Base-by-base conservation (phyloP, 2,888 invertebrate genomes). In the Schizaphis graminum region DNA sequence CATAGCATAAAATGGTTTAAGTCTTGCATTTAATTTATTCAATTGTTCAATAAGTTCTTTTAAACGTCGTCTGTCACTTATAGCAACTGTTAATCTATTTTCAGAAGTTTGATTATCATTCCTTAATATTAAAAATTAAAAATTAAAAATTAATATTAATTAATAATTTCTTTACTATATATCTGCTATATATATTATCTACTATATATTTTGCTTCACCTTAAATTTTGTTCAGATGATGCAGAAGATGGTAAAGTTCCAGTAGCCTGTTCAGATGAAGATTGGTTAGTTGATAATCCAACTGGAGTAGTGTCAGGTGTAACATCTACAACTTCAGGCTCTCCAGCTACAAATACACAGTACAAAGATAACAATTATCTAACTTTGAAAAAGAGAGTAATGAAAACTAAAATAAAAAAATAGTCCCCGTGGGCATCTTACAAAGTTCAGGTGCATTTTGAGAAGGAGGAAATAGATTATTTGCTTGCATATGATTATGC, bases 1-100 rank as follows among this genome's bases (percentile, higher is more conserved):
- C 95, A 96, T 96, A 95, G 97, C 96, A 95, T 98, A 96, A 95
- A 97, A 97, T 1, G 98, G 98, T 95, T 97, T 96, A 91, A 98
- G 96, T 94, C 97, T 96, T 67, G 96, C 95, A 95, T 97, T 97
- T 41, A 97, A 96, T 88, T 96, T 96, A 92, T 96, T 95, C 88
- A 97, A 96, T 95, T 96, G 96, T 67, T 96, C 96, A 95, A 97
- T 95, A 24, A 97, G 28, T 28, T 90, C 95, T 47, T 8, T 94
- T 16, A 94, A 49, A 47, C 93, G 93, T 3, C 49, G 89, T 49
- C 93, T 90, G 10, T 94, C 90, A 61, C 10, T 84, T 41, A 35
- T 41, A 86, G 49, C 47, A 21, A 26, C 5, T 3, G 84, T 11
- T 57, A 89, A 11, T 41, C 93, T 93, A 85, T 26, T 57, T 84